Conservation (phyloP, 2,113 vertebrate species). For the Ammodytes marinus region DNA sequence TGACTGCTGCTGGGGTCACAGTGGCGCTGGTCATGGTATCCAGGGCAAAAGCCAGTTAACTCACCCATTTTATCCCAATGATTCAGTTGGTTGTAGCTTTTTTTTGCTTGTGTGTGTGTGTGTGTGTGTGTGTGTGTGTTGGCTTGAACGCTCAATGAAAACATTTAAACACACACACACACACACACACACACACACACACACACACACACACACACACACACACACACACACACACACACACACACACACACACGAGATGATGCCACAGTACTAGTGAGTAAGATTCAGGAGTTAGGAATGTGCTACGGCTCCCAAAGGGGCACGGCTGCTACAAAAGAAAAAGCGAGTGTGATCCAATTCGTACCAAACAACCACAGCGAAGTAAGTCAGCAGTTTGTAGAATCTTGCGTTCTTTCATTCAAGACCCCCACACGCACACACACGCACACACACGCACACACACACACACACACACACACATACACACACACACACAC, state of each 20-base stretch:
- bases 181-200: too few species aligned
- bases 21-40: background rate
- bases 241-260: conserved; percentile 9
- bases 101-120: conserved; percentile 4
- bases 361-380: conserved; percentile 32
- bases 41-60: conserved; percentile 42
- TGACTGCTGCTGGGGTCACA: conserved; percentile 27
- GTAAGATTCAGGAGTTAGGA: conserved; percentile 58
- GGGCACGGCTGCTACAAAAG: conserved; percentile 38
- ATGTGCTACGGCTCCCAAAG: conserved; percentile 44
- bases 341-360: conserved; percentile 42
- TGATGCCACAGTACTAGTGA: conserved; percentile 36
- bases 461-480: too few species aligned
- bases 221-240: background rate
- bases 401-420: conserved; percentile 41
- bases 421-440: conserved; percentile 28
- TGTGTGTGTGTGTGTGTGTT: conserved; percentile 22
- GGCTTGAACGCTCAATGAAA: conserved; percentile 27
- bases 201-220: too few species aligned
- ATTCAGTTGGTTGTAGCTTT: conserved; percentile 34
- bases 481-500: too few species aligned
- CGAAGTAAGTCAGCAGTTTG: conserved; percentile 39
- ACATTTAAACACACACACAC: background rate
- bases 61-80: conserved; percentile 37
- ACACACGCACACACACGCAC: too few species aligned